These are phyloP conservation scores for Xylocopa sonorina DNA, from an alignment of 1,140 invertebrate genomes.

Conservation along the genomic window DNA sequence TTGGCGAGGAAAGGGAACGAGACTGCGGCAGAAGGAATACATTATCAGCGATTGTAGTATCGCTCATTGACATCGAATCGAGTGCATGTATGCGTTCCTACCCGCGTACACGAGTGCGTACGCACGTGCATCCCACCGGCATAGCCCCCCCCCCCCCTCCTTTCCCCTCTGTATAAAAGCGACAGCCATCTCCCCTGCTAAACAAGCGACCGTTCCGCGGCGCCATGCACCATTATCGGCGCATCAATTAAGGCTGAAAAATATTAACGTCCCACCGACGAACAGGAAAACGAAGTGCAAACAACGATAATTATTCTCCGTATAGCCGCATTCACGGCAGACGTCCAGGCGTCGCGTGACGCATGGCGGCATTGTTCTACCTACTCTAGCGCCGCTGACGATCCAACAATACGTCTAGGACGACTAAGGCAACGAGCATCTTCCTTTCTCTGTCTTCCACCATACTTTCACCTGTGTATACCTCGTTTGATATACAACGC, in stretches of 20 bases:
- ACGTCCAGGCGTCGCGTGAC: constrained; percentile 54
- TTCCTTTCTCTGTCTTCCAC: neutral
- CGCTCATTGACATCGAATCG: constrained; percentile 19
- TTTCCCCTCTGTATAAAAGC: neutral
- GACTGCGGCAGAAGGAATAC: constrained; percentile 7
- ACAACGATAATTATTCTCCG: constrained; percentile 59
- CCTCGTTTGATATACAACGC: constrained; percentile 52
- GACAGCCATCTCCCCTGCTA: neutral
- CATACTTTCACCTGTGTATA: constrained; percentile 62
- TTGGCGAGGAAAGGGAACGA: neutral
- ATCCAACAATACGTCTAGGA: constrained; percentile 57
- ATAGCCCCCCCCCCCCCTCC: no score
- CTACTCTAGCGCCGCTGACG: constrained; percentile 43
- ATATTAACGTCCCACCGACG: constrained; percentile 29
- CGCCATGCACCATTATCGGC: constrained; percentile 51
- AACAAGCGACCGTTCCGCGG: neutral
- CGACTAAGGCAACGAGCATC: constrained; percentile 54
- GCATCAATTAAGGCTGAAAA: constrained; percentile 57
- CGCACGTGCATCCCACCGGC: neutral
- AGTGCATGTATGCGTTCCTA: neutral
- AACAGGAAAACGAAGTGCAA: constrained; percentile 51
- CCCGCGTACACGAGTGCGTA: no score
- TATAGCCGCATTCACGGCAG: constrained; percentile 19
- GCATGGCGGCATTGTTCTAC: constrained; percentile 62
- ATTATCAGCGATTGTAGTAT: constrained; percentile 31